Evolutionary conservation across 2,113 vertebrate species (phyloP).

Genomic region (Hippoglossus stenolepis): DNA sequence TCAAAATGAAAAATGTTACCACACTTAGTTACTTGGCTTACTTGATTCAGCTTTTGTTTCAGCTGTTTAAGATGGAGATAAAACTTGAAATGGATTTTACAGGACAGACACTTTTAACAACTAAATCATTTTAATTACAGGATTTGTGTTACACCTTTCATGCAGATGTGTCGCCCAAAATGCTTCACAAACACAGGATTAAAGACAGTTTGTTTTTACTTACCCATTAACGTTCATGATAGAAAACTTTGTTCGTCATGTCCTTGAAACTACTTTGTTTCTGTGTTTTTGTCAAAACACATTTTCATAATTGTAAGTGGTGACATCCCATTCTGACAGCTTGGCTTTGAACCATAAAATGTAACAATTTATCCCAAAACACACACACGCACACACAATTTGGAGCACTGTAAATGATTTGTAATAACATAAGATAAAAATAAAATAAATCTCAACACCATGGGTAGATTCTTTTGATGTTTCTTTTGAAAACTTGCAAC

Average conservation of each 20-base stretch:
- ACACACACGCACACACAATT: not conserved
- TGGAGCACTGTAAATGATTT: constrained; percentile 33
- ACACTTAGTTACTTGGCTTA: no score
- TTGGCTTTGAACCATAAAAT: constrained; percentile 56
- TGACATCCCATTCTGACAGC: constrained; percentile 9
- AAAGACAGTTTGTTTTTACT: constrained; percentile 3
- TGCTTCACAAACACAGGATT: constrained; percentile 12
- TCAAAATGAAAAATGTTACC: no score
- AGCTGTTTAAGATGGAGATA: not conserved
- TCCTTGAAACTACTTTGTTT: constrained; percentile 23
- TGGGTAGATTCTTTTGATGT: constrained; percentile 53
- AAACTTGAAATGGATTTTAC: not conserved
- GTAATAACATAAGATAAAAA: constrained; percentile 36
- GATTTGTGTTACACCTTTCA: not conserved
- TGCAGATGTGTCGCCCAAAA: not conserved
- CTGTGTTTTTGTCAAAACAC: constrained; percentile 35
- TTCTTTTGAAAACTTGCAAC: constrained; percentile 49
- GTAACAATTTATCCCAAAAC: constrained; percentile 25
- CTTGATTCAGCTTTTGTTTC: not conserved
- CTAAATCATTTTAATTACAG: not conserved
- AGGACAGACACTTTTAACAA: not conserved
- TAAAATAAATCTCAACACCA: constrained; percentile 45
- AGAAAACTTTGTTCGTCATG: not conserved
- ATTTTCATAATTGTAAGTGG: constrained; percentile 11
- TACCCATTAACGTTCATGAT: not conserved